Conservation (phyloP, 2,888 invertebrate species). For the Geophilus truncorum region DNA sequence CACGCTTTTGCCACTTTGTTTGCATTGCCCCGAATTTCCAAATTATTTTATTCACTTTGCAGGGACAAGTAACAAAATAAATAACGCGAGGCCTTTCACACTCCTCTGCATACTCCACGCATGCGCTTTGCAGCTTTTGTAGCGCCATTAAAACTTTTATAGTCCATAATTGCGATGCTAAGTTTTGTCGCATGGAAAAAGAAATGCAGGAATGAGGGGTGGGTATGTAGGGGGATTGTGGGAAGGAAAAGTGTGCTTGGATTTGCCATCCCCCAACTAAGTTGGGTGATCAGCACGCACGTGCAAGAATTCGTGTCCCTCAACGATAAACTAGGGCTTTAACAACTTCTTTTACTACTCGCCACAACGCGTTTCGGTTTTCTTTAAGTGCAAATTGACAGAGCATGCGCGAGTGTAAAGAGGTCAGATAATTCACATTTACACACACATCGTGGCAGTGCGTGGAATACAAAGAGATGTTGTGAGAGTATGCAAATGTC, state of each 20-base stretch:
- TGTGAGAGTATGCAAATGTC: not conserved
- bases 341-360: not conserved
- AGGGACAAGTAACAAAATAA: not conserved
- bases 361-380: not conserved
- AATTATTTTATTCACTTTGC: not conserved
- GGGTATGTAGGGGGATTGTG: too few species aligned
- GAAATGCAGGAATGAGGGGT: not conserved
- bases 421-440: not conserved
- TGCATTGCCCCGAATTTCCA: not conserved
- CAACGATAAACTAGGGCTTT: conserved; percentile 11
- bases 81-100: not conserved
- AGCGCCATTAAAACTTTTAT: conserved; percentile 18
- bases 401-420: not conserved
- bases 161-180: conserved; percentile 2
- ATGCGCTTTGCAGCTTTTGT: not conserved
- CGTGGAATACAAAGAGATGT: not conserved
- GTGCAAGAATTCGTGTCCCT: not conserved
- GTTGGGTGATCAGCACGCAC: conserved; percentile 21
- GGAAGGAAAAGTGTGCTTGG: not conserved
- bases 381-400: conserved; percentile 6
- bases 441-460: not conserved
- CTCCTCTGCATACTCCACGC: not conserved
- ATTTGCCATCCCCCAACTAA: not conserved
- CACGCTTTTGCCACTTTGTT: not conserved
- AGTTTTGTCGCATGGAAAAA: not conserved